Base-by-base conservation (phyloP, 1,140 invertebrate species). In the Dermatophagoides farinae region DNA sequence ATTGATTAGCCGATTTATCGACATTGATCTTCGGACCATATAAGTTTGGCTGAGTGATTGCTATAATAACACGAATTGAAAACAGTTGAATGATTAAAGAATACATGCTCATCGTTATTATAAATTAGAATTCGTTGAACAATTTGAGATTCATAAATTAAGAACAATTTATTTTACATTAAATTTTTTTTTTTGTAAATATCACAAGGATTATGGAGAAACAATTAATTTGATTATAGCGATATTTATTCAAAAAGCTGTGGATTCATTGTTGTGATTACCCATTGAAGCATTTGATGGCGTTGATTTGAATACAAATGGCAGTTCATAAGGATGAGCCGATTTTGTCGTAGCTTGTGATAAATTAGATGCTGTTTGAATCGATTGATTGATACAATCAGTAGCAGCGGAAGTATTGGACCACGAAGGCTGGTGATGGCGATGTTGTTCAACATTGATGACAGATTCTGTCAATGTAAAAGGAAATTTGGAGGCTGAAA, bases 271-370 rank as follows among this genome's bases (percentile, higher is more conserved):
- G 38, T 55, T 14, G 38, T 39, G 12, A 38, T 39, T 31, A 31
- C 31, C 31, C 8, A 31, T 2, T 31, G 31, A 31, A 31, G 2
- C 31, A 8, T 31, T 31, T 31, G 31, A 11, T 38, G 53, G 53
- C 14, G 23, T 25, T 14, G 12, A n/a, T 23, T 55, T 55, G 53
- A 55, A 55, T n/a, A 55, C 53, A 40, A 55, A 55, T 20, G 53
- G 53, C 53, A 55, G 23, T 38, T 55, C 53, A 23, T 55, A 55
- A n/a, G 14, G 53, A 44, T 55, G 53, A 38, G 25, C 16, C 1
- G 50, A 52, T 52, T n/a, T 52, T 12, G 50, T 39, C 37, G 20
- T 4, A 6, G 50, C 11, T 14, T 14, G 12, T 22, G 20, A 4
- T 52, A 38, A 16, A 4, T 14, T 52, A 12, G 20, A 25, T 52